Conservation (phyloP, 2,113 vertebrate genomes). For the Blennius ocellaris region DNA sequence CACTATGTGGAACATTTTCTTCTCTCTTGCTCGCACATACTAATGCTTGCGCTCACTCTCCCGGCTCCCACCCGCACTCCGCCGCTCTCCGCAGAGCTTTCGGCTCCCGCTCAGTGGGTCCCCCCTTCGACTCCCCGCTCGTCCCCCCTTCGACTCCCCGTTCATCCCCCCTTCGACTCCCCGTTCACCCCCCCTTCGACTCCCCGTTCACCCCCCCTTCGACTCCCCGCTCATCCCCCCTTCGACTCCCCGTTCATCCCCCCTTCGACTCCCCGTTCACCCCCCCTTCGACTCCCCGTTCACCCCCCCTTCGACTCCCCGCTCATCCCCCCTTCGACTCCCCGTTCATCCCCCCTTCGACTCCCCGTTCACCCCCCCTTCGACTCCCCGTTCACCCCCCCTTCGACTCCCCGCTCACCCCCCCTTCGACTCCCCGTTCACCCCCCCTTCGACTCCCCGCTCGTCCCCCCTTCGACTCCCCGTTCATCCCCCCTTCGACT, state of each 20-base stretch:
- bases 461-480: neutral
- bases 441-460: too few relatives aligned
- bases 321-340: neutral
- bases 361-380: too few relatives aligned
- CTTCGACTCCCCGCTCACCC: neutral
- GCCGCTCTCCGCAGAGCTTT: too few relatives aligned
- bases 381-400: too few relatives aligned
- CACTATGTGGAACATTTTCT: conserved; percentile 2
- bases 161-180: neutral
- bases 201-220: too few relatives aligned
- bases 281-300: too few relatives aligned
- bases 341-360: too few relatives aligned
- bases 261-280: too few relatives aligned
- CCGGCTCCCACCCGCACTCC: too few relatives aligned
- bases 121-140: neutral
- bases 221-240: neutral
- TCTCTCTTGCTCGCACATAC: neutral
- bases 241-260: neutral
- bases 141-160: too few relatives aligned
- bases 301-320: neutral
- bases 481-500: neutral
- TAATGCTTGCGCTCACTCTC: neutral
- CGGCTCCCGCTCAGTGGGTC: neutral
- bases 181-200: too few relatives aligned
- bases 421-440: too few relatives aligned